Evolutionary conservation across 2,113 vertebrate species (phyloP).

Genomic region (Candoia aspera): DNA sequence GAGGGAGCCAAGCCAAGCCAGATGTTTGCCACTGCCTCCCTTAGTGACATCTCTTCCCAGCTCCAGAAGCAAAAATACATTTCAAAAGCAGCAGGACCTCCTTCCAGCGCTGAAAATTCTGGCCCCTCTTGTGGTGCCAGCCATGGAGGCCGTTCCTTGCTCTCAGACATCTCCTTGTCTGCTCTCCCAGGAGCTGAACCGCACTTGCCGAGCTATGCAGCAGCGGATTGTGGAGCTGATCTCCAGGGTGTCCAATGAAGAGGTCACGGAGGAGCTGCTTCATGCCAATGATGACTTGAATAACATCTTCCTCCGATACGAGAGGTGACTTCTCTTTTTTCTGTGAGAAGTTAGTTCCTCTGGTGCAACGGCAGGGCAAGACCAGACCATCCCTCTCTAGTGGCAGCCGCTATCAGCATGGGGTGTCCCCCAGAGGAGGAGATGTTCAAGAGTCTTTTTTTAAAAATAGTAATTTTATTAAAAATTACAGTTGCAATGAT

Average conservation of each 20-base stretch:
- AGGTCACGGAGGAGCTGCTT: conserved; percentile 94
- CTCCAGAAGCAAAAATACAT: background rate
- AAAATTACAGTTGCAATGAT: no score
- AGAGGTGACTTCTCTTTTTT: conserved; percentile 77
- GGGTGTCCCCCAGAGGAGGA: background rate
- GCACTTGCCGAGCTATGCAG: conserved; percentile 96
- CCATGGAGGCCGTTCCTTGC: background rate
- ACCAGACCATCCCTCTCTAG: background rate
- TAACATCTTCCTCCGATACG: conserved; percentile 94
- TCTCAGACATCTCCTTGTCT: background rate
- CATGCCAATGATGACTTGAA: conserved; percentile 98
- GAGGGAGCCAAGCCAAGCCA: no score
- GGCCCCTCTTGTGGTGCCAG: background rate
- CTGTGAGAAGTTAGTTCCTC: background rate
- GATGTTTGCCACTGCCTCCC: no score
- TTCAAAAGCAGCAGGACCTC: background rate
- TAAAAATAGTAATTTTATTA: no score
- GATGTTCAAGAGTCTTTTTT: background rate
- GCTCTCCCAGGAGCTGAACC: conserved; percentile 87
- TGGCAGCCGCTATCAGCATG: no score
- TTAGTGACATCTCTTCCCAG: no score
- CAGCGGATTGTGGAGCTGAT: conserved; percentile 95
- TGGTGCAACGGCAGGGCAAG: background rate
- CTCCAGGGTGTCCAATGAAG: conserved; percentile 92
- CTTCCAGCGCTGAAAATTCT: background rate